A percentile compares a stretch with the other conserved stretches of the same genome.
phyloP scores from a whole-genome alignment of 2,888 invertebrate genomes.

The Alloscopus bannaensis region DNA sequence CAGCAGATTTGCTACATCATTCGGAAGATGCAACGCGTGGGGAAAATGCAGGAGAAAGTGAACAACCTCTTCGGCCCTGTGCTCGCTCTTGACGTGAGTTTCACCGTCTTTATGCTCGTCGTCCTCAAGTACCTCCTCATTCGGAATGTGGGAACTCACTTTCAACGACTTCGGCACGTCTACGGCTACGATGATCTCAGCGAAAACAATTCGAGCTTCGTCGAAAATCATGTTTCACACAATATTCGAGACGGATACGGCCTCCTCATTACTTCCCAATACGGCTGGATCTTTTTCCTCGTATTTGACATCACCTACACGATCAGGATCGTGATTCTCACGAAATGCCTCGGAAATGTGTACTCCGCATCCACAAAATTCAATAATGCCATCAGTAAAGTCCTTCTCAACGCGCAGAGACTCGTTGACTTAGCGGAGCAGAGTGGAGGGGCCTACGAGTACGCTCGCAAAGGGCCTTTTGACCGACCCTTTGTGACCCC shows the following conservation, averaged over 20 bases:
- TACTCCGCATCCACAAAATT: conserved; percentile 42
- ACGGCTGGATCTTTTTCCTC: conserved; percentile 41
- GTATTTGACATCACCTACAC: conserved; percentile 36
- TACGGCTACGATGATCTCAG: conserved; percentile 1
- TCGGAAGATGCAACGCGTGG: conserved; percentile 34
- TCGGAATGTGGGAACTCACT: conserved; percentile 8
- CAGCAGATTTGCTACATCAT: conserved; percentile 44
- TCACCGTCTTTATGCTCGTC: conserved; percentile 51
- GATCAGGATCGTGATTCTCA: conserved; percentile 40
- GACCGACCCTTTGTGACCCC: conserved; percentile 7
- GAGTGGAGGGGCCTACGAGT: neutral
- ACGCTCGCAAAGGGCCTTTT: neutral
- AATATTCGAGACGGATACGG: neutral
- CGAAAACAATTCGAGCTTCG: neutral
- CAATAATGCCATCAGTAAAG: conserved; percentile 39
- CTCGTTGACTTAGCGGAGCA: conserved; percentile 17
- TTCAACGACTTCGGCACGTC: neutral
- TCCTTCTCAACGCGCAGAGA: conserved; percentile 20
- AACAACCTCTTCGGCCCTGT: conserved; percentile 44
- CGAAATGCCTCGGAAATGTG: conserved; percentile 37
- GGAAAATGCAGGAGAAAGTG: conserved; percentile 36
- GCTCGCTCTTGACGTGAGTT: conserved; percentile 41
- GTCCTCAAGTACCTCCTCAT: conserved; percentile 43
- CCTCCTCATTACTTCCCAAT: conserved; percentile 14
- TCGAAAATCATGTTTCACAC: neutral